These are phyloP conservation scores for Engraulis encrasicolus DNA, from an alignment of 2,113 vertebrate species.

Conservation along the genomic window DNA sequence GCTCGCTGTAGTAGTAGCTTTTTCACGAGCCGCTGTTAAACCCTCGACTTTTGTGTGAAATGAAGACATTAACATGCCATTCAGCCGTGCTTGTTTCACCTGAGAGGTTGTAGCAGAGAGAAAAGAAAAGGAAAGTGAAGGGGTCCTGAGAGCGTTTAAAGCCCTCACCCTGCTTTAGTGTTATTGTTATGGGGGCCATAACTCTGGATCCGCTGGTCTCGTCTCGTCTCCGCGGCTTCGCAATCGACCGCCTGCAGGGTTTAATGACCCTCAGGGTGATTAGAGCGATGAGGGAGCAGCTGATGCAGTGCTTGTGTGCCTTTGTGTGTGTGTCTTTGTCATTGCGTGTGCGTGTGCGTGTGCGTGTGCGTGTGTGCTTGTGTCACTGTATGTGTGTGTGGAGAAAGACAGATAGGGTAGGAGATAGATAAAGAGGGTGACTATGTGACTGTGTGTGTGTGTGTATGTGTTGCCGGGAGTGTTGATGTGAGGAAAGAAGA, in stretches of 20 bases:
- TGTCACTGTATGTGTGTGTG: neutral
- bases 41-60: neutral
- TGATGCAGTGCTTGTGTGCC: neutral
- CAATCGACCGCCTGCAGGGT: conserved; percentile 56
- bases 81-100: neutral
- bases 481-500: neutral
- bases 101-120: neutral
- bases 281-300: conserved; percentile 47
- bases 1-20: neutral
- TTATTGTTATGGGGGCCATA: conserved; percentile 65
- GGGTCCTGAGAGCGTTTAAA: conserved; percentile 53
- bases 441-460: neutral
- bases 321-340: neutral
- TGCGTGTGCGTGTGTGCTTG: neutral
- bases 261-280: conserved; percentile 60
- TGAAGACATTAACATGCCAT: conserved; percentile 1
- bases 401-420: too few relatives aligned
- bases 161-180: conserved; percentile 55
- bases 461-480: neutral
- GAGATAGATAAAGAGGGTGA: neutral
- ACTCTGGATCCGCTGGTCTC: conserved; percentile 42
- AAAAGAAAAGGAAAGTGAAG: too few relatives aligned
- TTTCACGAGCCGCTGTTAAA: neutral
- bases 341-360: neutral
- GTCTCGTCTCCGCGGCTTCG: conserved; percentile 35